Evolutionary conservation across 1,140 invertebrate species (phyloP), one percentile per base, ranked within the genome.

Genomic region (Lepidurus couesii): DNA sequence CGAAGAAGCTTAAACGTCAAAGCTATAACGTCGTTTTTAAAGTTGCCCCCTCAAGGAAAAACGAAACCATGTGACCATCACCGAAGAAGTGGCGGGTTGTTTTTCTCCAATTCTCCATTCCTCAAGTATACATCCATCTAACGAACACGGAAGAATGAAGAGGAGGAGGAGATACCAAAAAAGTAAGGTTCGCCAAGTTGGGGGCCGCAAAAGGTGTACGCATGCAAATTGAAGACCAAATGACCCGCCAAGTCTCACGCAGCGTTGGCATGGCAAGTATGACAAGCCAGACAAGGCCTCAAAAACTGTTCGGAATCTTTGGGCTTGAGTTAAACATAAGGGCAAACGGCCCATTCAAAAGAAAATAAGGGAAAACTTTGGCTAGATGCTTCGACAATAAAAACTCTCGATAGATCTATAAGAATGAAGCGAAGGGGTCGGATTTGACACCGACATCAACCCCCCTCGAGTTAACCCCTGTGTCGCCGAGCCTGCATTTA

Each of bases 181-280:
- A 21, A 65, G 9, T 65, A 21, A 21, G 16, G 21, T 65, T 65
- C 21, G 53, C 53, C 53, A 16, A 65, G 53, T 65, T 65, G 53
- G 53, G 53, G 21, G 21, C 53, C 53, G 53, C 34, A 65, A 65
- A 65, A 65, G 53, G 53, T 65, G 53, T 65, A 65, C 53, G 53
- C 53, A 65, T 65, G 53, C 53, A 65, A 65, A 65, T 65, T 65
- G 53, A 65, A 65, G 16, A 65, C 53, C 21, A 65, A 65, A 65
- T 65, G 53, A 65, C 53, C 53, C 53, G 53, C 53, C 53, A 65
- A 65, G 53, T 21, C 53, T 65, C 53, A 65, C 53, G 53, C 53
- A 65, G 53, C 53, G 53, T n/a, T 65, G 53, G 53, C 53, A 65
- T 65, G 53, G 53, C 53, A 65, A 65, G 53, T 65, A 65, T 65